These are phyloP conservation scores for Thinocorus orbignyianus DNA, from an alignment of 2,113 vertebrate genomes.

Conservation along the genomic window DNA sequence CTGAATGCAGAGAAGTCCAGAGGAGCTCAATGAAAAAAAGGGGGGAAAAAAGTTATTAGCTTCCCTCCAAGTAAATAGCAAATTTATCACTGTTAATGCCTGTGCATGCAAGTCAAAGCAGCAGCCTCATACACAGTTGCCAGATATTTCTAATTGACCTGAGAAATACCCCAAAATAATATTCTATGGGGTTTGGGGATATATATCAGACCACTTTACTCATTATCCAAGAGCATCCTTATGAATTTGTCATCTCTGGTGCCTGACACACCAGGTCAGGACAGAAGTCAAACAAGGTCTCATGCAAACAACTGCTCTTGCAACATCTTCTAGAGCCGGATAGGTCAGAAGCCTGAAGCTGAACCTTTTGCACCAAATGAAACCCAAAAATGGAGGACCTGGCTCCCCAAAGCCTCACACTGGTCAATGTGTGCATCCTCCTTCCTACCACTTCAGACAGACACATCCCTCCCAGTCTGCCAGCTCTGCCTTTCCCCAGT, in stretches of 20 bases:
- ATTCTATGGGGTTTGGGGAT: not conserved
- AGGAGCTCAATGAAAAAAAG: not conserved
- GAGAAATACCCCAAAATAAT: not conserved
- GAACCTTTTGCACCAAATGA: not conserved
- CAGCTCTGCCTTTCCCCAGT: not conserved
- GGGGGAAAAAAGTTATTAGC: not conserved
- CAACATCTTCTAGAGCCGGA: not conserved
- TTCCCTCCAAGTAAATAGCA: not conserved
- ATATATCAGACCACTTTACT: not conserved
- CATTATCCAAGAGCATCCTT: not conserved
- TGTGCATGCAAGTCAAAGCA: not conserved
- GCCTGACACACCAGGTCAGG: not conserved
- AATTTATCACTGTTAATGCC: not conserved
- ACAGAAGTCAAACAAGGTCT: not conserved
- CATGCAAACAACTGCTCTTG: not conserved
- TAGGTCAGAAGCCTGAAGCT: not conserved
- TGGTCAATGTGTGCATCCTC: accelerated
- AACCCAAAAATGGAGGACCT: not conserved
- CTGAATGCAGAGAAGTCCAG: not conserved
- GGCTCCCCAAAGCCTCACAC: not conserved
- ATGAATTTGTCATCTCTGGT: not conserved
- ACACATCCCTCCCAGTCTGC: not conserved
- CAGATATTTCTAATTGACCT: not conserved
- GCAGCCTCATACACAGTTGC: not conserved
- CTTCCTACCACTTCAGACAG: not conserved